Evolutionary conservation across 1,140 invertebrate species (phyloP), one percentile per base, ranked within the genome.

Genomic region (Lysiphlebus fabarum): DNA sequence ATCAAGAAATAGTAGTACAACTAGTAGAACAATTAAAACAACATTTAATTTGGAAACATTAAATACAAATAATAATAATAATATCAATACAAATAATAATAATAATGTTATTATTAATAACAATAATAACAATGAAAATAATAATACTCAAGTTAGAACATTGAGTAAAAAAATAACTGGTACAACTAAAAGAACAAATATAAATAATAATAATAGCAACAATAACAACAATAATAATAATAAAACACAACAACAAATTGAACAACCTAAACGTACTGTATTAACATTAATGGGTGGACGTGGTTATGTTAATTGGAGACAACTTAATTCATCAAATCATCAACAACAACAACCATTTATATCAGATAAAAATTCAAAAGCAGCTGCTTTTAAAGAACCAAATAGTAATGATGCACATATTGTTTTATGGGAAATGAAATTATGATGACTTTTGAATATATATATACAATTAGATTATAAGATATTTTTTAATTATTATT

Each of bases 391-490:
- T 2, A 75, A 80, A 59, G 85, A 86, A 61, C 83, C 85, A 26
- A 89, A 89, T 66, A 86, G 82, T 66, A 88, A 84, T 65, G 90
- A 93, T 80, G 90, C 91, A 10, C 90, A 93, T 78, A 87, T 93
- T 64, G 87, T 94, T 40, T 82, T 94, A 9, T 94, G 91, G 91
- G 92, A 95, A 79, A 90, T 92, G 83, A 92, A 93, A 70, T 85
- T 93, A 83, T 93, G 82, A 85, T 81, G 68, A 63, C 17, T n/a
- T n/a, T 26, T 26, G 17, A 26, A 26, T 2, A 26, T 26, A 26
- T 26, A 2, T 4, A 26, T 26, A n/a, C n/a, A n/a, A n/a, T 26
- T 26, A 26, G 17, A 26, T 2, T 26, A 2, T 26, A 26, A 26
- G 17, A 1, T 26, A 2, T 26, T 26, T 26, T 26, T 26, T 26